Conservation (phyloP, 2,797 vertebrate species). For the Hoplostethus atlanticus region DNA sequence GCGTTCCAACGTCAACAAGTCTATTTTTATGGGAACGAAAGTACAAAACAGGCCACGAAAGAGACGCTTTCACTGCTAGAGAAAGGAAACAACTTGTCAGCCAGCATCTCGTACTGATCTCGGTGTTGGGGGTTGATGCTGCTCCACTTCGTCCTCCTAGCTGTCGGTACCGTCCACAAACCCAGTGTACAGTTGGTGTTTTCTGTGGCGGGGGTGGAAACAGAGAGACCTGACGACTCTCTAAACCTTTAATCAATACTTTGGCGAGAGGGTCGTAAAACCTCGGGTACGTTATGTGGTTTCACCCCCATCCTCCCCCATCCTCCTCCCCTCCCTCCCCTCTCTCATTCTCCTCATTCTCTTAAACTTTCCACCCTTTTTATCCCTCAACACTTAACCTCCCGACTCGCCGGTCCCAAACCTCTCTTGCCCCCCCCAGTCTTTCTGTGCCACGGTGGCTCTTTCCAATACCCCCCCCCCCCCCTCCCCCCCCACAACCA, state of each 20-base stretch:
- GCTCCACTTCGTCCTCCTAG: slow-evolving; percentile 12
- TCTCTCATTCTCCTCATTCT: neutral
- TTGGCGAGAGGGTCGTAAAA: slow-evolving; percentile 29
- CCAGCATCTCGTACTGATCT: neutral
- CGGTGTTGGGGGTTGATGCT: slow-evolving; percentile 12
- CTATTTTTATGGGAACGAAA: slow-evolving; percentile 55
- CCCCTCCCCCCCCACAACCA: slow-evolving; percentile 1
- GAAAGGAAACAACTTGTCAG: slow-evolving; percentile 15
- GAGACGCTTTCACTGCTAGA: too few species aligned
- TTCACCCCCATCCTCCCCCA: neutral
- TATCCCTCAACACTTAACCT: slow-evolving; percentile 20
- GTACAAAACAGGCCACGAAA: slow-evolving; percentile 44
- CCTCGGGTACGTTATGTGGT: neutral
- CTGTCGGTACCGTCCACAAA: slow-evolving; percentile 2
- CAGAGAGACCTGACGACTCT: neutral
- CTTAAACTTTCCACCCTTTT: slow-evolving; percentile 37
- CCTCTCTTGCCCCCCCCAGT: too few species aligned
- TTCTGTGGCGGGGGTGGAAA: slow-evolving; percentile 18
- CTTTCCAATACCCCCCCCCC: slow-evolving; percentile 17
- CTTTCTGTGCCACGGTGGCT: slow-evolving; percentile 46
- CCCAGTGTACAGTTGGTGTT: slow-evolving; percentile 15
- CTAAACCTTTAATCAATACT: slow-evolving; percentile 28
- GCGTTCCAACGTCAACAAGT: slow-evolving; percentile 60
- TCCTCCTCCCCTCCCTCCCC: neutral
- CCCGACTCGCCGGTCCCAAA: neutral